These are phyloP conservation scores for Tautogolabrus adspersus DNA, from an alignment of 2,113 vertebrate species.

Conservation along the genomic window DNA sequence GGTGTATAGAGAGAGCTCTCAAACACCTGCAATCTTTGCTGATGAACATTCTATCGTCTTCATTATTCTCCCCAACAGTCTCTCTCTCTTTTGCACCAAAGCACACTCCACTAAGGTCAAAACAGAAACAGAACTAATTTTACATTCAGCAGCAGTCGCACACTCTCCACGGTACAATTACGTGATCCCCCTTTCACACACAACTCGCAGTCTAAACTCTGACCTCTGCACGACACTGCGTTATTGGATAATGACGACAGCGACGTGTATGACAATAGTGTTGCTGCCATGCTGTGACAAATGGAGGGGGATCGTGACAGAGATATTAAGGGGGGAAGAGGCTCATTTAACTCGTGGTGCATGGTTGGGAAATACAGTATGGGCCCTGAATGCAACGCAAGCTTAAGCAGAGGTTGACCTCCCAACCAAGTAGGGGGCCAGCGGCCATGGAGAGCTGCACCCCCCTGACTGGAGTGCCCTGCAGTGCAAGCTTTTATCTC, in stretches of 20 bases:
- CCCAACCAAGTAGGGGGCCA: constrained; percentile 42
- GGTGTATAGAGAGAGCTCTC: not conserved
- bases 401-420: constrained; percentile 57
- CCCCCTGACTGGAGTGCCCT: constrained; percentile 43
- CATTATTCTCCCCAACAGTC: not conserved
- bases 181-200: constrained; percentile 34
- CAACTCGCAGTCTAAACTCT: constrained; percentile 52
- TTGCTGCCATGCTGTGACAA: constrained; percentile 57
- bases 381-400: constrained; percentile 25
- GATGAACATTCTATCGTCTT: not conserved
- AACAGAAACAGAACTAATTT: constrained; percentile 32
- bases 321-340: constrained; percentile 48
- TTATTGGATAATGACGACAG: constrained; percentile 59
- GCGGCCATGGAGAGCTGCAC: constrained; percentile 23
- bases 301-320: constrained; percentile 54
- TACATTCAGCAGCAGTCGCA: constrained; percentile 37
- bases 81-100: constrained; percentile 12
- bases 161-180: constrained; percentile 23
- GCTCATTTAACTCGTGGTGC: constrained; percentile 40
- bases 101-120: constrained; percentile 30
- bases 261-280: constrained; percentile 33
- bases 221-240: constrained; percentile 52
- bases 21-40: not conserved
- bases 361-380: constrained; percentile 38
- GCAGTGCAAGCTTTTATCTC: constrained; percentile 69